A percentile compares a stretch with the other conserved stretches of the same genome.
phyloP scores from a whole-genome alignment of 2,888 invertebrate species.

The Carpatolechia fugitivella region DNA sequence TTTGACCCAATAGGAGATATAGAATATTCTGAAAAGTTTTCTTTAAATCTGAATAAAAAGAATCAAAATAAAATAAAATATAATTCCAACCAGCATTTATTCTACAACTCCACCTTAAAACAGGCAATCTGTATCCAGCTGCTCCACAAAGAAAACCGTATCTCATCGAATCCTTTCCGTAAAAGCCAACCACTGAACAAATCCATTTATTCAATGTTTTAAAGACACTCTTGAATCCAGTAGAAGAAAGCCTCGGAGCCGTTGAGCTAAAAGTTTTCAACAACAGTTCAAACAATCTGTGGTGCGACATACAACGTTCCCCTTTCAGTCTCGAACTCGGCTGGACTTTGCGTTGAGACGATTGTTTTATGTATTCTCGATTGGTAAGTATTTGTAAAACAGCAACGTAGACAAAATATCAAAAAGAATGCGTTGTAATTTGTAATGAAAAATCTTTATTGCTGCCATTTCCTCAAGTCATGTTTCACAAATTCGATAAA shows the following conservation, averaged over 20 bases:
- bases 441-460: too few species aligned
- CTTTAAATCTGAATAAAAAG: too few species aligned
- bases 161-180: conserved; percentile 4
- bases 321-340: conserved; percentile 53
- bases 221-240: conserved; percentile 50
- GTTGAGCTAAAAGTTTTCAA: conserved; percentile 73
- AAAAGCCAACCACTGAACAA: conserved; percentile 36
- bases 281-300: conserved; percentile 74
- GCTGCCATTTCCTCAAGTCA: too few species aligned
- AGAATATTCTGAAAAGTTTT: too few species aligned
- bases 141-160: conserved; percentile 10
- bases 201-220: conserved; percentile 60
- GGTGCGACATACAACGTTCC: conserved; percentile 68
- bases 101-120: too few species aligned
- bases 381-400: background rate
- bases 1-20: too few species aligned
- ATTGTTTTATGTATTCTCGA: conserved; percentile 38
- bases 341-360: conserved; percentile 46
- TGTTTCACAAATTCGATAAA: background rate
- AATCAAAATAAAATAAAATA: too few species aligned
- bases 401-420: too few species aligned
- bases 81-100: too few species aligned
- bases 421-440: too few species aligned
- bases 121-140: background rate
- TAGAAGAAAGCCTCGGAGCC: conserved; percentile 60